phyloP scores from a whole-genome alignment of 53 echinoderm and acorn worm species.

The Arbacia lixula region DNA sequence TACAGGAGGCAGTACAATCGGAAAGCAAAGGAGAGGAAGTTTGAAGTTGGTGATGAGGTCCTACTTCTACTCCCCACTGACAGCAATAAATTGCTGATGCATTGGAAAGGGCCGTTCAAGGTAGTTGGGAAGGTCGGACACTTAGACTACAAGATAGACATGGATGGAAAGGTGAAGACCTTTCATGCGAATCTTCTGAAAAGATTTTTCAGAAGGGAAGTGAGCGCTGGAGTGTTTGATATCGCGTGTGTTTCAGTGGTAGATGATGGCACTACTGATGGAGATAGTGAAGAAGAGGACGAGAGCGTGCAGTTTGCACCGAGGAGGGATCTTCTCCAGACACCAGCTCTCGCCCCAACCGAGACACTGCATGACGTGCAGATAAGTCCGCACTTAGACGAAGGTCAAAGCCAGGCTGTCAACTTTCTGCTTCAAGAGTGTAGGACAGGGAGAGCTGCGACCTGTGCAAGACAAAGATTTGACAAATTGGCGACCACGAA shows the following conservation, averaged over 20 bases:
- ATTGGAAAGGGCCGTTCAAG: constrained; percentile 62
- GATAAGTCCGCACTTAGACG: neutral
- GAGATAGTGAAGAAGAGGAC: neutral
- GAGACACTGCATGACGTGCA: neutral
- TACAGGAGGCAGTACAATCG: constrained; percentile 7
- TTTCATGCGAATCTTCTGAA: constrained; percentile 52
- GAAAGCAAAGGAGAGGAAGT: constrained; percentile 16
- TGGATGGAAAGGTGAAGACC: neutral
- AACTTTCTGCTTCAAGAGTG: constrained; percentile 1
- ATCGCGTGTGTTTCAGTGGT: neutral
- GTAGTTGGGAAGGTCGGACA: neutral
- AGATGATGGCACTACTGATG: neutral
- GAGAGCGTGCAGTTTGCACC: neutral
- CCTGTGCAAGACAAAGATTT: no score
- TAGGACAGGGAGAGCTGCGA: no score
- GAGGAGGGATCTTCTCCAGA: neutral
- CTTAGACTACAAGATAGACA: constrained; percentile 11
- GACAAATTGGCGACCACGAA: no score
- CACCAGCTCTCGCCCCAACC: neutral
- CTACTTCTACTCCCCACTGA: constrained; percentile 42
- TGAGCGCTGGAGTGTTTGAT: neutral
- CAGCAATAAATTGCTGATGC: constrained; percentile 33
- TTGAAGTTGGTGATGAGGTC: constrained; percentile 49
- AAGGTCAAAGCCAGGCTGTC: neutral
- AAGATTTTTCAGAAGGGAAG: constrained; percentile 1